Evolutionary conservation across 2,888 invertebrate species (phyloP).

Genomic region (Acanthosepion pharaonis): DNA sequence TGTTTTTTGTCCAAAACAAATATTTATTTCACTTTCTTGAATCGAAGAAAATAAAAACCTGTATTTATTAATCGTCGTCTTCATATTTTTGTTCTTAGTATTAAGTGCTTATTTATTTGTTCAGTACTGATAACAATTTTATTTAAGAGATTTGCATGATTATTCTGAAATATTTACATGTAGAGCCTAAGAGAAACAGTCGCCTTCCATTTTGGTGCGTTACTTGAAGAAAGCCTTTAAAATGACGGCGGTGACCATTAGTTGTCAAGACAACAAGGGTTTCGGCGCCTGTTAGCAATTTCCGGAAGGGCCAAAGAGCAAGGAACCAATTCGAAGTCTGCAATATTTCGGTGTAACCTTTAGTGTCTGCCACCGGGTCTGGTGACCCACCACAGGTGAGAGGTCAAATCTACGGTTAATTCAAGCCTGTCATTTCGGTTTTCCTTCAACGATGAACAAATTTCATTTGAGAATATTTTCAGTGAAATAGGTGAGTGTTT

Average conservation of each 20-base stretch:
- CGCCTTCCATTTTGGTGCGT: neutral
- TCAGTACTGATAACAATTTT: no score
- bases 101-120: no score
- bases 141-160: no score
- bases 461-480: neutral
- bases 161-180: neutral
- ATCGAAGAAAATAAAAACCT: no score
- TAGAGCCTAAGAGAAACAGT: neutral
- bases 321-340: neutral
- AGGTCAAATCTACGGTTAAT: neutral
- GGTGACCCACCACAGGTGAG: neutral
- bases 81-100: no score
- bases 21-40: no score
- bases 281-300: neutral
- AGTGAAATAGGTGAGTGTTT: neutral
- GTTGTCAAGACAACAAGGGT: neutral
- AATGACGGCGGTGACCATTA: neutral
- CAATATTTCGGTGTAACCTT: neutral
- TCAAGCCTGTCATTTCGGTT: neutral
- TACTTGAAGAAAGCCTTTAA: neutral
- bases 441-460: neutral
- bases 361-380: neutral
- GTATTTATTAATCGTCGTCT: no score
- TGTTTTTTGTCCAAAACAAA: no score
- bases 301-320: neutral